Conservation (phyloP, 2,113 vertebrate genomes). For the Onychostoma macrolepis region DNA sequence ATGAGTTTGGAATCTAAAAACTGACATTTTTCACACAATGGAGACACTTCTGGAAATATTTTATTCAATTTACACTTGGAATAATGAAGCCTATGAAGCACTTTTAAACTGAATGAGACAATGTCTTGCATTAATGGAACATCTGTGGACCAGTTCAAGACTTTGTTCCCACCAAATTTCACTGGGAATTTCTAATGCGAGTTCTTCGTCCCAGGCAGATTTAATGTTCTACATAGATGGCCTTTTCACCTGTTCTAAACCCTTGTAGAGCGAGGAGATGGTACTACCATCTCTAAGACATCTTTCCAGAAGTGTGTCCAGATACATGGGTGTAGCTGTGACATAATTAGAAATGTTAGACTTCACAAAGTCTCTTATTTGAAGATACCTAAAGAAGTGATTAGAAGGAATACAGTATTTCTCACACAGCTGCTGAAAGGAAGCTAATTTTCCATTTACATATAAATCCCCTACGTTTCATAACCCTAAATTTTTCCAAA, state of each 20-base stretch:
- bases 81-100: neutral
- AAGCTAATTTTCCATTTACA: neutral
- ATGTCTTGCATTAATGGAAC: neutral
- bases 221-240: neutral
- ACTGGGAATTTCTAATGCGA: neutral
- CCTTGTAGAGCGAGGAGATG: neutral
- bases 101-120: neutral
- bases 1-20: too few relatives aligned
- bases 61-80: slow-evolving; percentile 5
- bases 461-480: neutral
- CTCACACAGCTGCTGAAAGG: neutral
- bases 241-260: neutral
- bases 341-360: neutral
- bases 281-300: neutral
- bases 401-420: neutral
- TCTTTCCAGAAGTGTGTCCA: neutral
- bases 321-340: neutral
- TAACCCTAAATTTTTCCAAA: neutral
- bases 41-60: slow-evolving; percentile 12
- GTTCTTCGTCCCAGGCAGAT: neutral
- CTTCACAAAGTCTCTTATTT: neutral
- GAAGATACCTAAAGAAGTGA: neutral
- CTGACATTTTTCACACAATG: too few relatives aligned
- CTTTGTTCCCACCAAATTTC: neutral
- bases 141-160: neutral